A percentile compares a stretch with the other conserved stretches of the same genome.
Evolutionary conservation across 2,888 invertebrate genomes (phyloP).

Genomic region (Brachyopa scutellaris): DNA sequence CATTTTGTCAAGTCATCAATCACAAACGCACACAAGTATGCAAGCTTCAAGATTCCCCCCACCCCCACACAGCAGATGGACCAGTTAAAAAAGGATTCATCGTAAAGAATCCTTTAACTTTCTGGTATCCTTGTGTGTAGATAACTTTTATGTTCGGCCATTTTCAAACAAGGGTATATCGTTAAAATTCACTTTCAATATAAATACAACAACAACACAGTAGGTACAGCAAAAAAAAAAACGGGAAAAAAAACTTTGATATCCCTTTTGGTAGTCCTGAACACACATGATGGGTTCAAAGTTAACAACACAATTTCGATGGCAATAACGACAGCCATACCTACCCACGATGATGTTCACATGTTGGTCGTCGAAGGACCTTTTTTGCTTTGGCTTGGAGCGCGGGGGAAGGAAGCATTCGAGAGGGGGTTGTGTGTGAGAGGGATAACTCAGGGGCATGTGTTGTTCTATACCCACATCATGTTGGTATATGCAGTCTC

Average conservation of each 20-base stretch:
- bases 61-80: conserved; percentile 45
- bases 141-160: conserved; percentile 50
- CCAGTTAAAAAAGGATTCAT: conserved; percentile 67
- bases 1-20: conserved; percentile 62
- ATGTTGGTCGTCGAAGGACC: conserved; percentile 37
- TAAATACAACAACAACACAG: conserved; percentile 17
- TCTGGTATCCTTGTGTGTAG: conserved; percentile 15
- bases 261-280: conserved; percentile 54
- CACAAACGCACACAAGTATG: conserved; percentile 28
- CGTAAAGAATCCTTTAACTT: conserved; percentile 54
- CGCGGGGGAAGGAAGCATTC: conserved; percentile 5
- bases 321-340: conserved; percentile 53
- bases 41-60: neutral
- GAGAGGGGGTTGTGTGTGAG: conserved; percentile 40
- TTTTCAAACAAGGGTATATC: conserved; percentile 63
- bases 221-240: neutral
- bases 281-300: conserved; percentile 70
- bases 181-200: conserved; percentile 68
- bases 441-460: conserved; percentile 61
- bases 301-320: conserved; percentile 72
- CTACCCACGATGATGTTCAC: conserved; percentile 43
- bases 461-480: conserved; percentile 42
- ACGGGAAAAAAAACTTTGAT: conserved; percentile 19
- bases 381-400: neutral
- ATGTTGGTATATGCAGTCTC: conserved; percentile 16